A percentile compares a stretch with the other conserved stretches of the same genome.
These are phyloP conservation scores for Myripristis jacobus DNA, from an alignment of 2,797 vertebrate genomes.

Conservation along the genomic window DNA sequence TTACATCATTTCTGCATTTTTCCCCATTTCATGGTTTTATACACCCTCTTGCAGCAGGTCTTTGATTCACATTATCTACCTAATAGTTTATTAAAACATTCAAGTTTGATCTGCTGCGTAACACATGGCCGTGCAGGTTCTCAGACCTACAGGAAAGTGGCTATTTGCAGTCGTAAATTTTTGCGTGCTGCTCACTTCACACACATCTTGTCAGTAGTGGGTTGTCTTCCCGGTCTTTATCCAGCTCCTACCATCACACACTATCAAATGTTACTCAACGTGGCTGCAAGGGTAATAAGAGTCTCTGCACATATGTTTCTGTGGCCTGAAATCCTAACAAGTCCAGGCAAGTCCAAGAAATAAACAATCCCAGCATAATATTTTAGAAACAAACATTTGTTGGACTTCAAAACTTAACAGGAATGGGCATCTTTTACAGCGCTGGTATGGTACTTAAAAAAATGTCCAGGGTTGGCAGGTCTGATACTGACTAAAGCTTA, in stretches of 20 bases:
- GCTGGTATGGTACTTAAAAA: constrained; percentile 62
- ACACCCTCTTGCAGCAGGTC: neutral
- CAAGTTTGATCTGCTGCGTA: neutral
- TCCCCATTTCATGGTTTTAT: neutral
- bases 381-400: too few relatives aligned
- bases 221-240: neutral
- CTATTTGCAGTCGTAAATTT: neutral
- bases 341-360: too few relatives aligned
- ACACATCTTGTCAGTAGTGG: neutral
- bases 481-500: constrained; percentile 34
- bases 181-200: neutral
- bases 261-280: neutral
- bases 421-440: constrained; percentile 15
- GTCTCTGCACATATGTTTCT: too few relatives aligned
- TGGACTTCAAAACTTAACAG: neutral
- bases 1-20: too few relatives aligned
- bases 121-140: neutral
- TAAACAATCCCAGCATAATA: too few relatives aligned
- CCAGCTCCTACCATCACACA: neutral
- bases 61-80: neutral
- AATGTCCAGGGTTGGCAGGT: constrained; percentile 71
- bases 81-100: neutral
- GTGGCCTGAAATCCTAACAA: too few relatives aligned
- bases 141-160: neutral
- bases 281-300: too few relatives aligned